These are phyloP conservation scores for Lepilemur septentrionalis DNA, from an alignment of 2,797 vertebrate genomes.

Conservation along the genomic window DNA sequence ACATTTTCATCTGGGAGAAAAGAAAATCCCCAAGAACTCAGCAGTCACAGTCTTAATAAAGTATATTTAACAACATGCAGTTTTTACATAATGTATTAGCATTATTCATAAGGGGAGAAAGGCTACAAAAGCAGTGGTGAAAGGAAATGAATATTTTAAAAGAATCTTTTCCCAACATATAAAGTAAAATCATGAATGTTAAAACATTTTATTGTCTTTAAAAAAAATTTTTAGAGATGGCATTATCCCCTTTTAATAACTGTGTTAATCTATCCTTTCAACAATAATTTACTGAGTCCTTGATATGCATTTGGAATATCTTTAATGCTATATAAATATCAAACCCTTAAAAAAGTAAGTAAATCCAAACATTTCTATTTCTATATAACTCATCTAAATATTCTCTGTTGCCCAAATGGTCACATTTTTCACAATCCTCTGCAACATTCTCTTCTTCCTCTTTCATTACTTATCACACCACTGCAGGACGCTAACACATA, in stretches of 20 bases:
- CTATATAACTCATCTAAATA: not conserved
- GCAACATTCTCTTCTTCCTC: not conserved
- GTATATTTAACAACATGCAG: constrained; percentile 59
- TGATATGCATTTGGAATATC: constrained; percentile 38
- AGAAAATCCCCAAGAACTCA: constrained; percentile 47
- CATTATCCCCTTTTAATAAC: not conserved
- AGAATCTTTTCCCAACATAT: constrained; percentile 44
- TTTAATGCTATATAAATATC: constrained; percentile 39
- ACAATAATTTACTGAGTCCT: constrained; percentile 23
- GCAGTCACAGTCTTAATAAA: constrained; percentile 56
- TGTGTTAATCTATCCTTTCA: constrained; percentile 22
- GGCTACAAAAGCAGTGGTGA: constrained; percentile 51
- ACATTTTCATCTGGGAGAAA: constrained; percentile 42
- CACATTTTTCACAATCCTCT: not conserved
- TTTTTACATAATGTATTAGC: constrained; percentile 59
- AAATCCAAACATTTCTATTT: constrained; percentile 42
- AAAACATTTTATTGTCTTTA: constrained; percentile 46
- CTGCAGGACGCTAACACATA: not conserved
- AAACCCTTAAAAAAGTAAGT: not conserved
- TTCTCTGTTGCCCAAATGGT: not conserved
- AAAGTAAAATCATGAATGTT: constrained; percentile 53
- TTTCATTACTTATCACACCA: not conserved
- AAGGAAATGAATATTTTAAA: constrained; percentile 68
- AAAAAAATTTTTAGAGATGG: not conserved
- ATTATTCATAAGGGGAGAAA: constrained; percentile 63